These are phyloP conservation scores for Pholis gunnellus DNA, from an alignment of 2,113 vertebrate genomes.

Conservation along the genomic window DNA sequence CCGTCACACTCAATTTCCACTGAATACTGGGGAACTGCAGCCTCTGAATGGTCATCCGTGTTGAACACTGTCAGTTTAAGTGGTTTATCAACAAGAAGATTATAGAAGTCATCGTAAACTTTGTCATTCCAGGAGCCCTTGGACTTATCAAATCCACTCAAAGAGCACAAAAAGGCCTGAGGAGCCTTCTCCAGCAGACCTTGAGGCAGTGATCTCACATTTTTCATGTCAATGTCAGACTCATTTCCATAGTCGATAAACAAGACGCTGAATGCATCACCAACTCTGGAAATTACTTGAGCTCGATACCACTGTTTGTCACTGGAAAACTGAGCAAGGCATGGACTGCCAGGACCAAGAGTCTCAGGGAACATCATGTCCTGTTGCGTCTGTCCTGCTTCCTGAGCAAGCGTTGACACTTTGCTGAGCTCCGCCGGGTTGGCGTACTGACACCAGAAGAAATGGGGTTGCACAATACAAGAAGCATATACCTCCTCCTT, in stretches of 20 bases:
- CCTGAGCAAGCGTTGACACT: conserved; percentile 80
- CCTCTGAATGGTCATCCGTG: conserved; percentile 42
- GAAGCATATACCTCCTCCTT: conserved; percentile 78
- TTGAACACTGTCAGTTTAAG: conserved; percentile 82
- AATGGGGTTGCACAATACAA: conserved; percentile 81
- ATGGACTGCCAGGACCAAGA: conserved; percentile 80
- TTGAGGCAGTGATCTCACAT: conserved; percentile 80
- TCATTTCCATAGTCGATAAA: conserved; percentile 90
- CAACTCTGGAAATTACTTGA: conserved; percentile 70
- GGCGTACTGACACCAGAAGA: conserved; percentile 89
- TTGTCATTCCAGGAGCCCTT: conserved; percentile 82
- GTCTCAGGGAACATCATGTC: neutral
- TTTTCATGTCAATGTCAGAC: conserved; percentile 69
- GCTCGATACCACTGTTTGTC: conserved; percentile 88
- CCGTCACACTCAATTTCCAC: conserved; percentile 84
- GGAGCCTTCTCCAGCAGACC: conserved; percentile 78
- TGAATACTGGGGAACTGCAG: conserved; percentile 75
- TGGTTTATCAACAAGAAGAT: conserved; percentile 78
- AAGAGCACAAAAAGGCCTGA: conserved; percentile 88
- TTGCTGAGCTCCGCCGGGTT: conserved; percentile 72
- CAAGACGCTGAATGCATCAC: conserved; percentile 64
- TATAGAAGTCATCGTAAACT: conserved; percentile 84
- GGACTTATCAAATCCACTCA: conserved; percentile 85
- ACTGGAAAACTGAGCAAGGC: conserved; percentile 84
- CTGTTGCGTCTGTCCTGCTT: conserved; percentile 67